Conservation (phyloP, 2,888 invertebrate species). For the Brenthis ino region DNA sequence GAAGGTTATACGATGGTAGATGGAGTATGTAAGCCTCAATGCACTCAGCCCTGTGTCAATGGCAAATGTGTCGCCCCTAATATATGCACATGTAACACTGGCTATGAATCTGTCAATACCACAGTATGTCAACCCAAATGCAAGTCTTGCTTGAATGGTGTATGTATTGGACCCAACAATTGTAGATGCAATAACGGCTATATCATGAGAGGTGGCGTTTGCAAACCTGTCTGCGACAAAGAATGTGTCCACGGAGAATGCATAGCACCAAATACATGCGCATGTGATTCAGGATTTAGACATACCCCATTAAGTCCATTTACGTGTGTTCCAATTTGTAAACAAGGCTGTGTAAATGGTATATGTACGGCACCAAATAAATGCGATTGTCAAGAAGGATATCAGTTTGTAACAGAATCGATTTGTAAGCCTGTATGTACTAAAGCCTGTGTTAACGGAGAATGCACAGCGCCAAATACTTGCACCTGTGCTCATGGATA, state of each 20-base stretch:
- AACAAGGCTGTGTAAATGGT: slow-evolving; percentile 48
- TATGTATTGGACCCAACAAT: slow-evolving; percentile 58
- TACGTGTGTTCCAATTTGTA: slow-evolving; percentile 47
- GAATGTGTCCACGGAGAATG: slow-evolving; percentile 56
- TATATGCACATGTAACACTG: slow-evolving; percentile 51
- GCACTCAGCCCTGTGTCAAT: slow-evolving; percentile 43
- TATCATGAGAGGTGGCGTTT: slow-evolving; percentile 32
- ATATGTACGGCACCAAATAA: slow-evolving; percentile 48
- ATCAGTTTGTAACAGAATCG: slow-evolving; percentile 32
- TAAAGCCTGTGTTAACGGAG: slow-evolving; percentile 47
- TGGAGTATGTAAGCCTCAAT: slow-evolving; percentile 45
- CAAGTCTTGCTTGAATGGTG: slow-evolving; percentile 46
- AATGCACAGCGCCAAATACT: slow-evolving; percentile 51
- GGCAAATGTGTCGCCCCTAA: slow-evolving; percentile 48
- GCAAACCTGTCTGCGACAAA: slow-evolving; percentile 29
- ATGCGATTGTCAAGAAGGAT: slow-evolving; percentile 47
- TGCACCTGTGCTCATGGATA: slow-evolving; percentile 35
- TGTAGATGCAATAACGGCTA: slow-evolving; percentile 53
- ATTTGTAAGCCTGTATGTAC: slow-evolving; percentile 41
- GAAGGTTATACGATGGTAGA: slow-evolving; percentile 40
- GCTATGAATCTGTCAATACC: slow-evolving; percentile 50
- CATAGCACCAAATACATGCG: slow-evolving; percentile 49
- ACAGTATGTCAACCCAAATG: slow-evolving; percentile 39
- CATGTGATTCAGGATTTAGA: slow-evolving; percentile 43
- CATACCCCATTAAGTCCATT: slow-evolving; percentile 18